Conservation (phyloP, 2,797 vertebrate genomes). For the Tenualosa ilisha region DNA sequence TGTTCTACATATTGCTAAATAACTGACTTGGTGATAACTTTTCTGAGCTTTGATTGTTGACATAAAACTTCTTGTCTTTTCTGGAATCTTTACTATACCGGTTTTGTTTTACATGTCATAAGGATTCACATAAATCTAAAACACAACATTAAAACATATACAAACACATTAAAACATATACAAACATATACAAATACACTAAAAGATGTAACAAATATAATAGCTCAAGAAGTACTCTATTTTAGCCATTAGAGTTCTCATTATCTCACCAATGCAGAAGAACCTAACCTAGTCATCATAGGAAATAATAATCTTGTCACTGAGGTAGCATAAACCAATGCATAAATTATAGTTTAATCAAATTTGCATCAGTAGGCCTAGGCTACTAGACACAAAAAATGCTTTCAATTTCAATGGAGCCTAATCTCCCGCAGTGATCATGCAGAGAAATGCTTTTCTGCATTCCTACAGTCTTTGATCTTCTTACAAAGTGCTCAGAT, state of each 20-base stretch:
- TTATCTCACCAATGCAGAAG: too few relatives aligned
- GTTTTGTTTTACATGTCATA: not conserved
- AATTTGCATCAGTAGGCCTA: not conserved
- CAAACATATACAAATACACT: too few relatives aligned
- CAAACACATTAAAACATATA: too few relatives aligned
- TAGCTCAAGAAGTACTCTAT: too few relatives aligned
- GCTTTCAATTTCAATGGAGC: constrained; percentile 49
- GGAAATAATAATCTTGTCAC: not conserved
- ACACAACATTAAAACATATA: too few relatives aligned
- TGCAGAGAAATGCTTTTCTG: constrained; percentile 50
- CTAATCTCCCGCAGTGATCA: constrained; percentile 54
- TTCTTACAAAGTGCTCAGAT: constrained; percentile 53
- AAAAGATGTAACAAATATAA: too few relatives aligned
- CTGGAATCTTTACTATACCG: not conserved
- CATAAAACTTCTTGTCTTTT: not conserved
- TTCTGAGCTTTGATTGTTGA: not conserved
- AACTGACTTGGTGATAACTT: not conserved
- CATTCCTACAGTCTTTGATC: constrained; percentile 59
- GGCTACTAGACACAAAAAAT: constrained; percentile 16
- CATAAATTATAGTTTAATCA: not conserved
- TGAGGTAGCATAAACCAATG: not conserved
- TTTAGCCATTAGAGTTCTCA: not conserved
- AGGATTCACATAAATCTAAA: too few relatives aligned
- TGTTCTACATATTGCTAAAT: not conserved
- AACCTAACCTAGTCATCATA: too few relatives aligned